Evolutionary conservation across 2,797 vertebrate species (phyloP), one percentile per base, ranked within the genome.

Genomic region (Taenioides sp.): DNA sequence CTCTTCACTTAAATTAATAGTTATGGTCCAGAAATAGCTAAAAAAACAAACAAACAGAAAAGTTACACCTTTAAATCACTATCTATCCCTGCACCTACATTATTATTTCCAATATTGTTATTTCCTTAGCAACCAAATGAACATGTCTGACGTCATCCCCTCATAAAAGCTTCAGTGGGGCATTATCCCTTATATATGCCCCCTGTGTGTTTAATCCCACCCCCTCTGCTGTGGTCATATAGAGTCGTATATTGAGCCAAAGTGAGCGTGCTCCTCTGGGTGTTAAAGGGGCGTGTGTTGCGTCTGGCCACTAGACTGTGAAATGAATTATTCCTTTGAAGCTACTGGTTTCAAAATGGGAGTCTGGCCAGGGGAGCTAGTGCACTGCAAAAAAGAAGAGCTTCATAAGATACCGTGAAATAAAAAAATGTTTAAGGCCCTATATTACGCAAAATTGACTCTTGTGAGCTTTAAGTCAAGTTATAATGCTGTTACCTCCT

Each of bases 241-340:
- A 50, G 62, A 55, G 50, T 52, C 49, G 0, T 0, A 7, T 37
- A 79, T 40, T 62, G 75, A 65, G 68, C 72, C 74, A 22, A 61
- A 65, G 62, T 9, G 6, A 67, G 16, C 65, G 76, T 69, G 31
- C 71, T 81, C 71, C 75, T 72, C 78, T 70, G 52, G 86, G 84
- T 80, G 78, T 72, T 75, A 80, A 78, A 74, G 74, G 79, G 75
- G 61, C 40, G 59, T 34, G 70, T 49, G 63, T 70, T 81, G 76
- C 83, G 83, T 87, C 81, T 79, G 84, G 69, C 74, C 82, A 84
- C 78, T 69, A 86, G 88, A 88, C 87, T 89, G 89, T 91, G 86
- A 91, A 89, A 91, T 87, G 71, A 91, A 86, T 91, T 85, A 85
- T 86, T 81, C 78, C 86, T 91, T 87, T 88, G 86, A 87, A 91